Conservation (phyloP, 2,888 invertebrate genomes). For the Eristalis tenax region DNA sequence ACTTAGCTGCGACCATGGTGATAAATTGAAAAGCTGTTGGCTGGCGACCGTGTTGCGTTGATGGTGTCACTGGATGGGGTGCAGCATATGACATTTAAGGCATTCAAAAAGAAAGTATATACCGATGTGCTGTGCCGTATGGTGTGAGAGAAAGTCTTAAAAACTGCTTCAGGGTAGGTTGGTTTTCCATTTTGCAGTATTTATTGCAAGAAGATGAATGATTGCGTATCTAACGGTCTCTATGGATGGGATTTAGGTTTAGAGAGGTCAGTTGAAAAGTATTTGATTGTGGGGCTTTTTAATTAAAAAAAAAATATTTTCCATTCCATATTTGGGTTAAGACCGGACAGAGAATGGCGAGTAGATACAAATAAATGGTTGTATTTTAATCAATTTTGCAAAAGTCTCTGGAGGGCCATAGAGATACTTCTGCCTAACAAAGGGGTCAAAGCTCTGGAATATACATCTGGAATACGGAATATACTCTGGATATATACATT, state of each 20-base stretch:
- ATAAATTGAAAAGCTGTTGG: conserved; percentile 37
- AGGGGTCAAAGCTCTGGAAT: too few species aligned
- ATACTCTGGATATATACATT: too few species aligned
- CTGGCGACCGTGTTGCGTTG: conserved; percentile 13
- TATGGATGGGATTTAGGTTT: not conserved
- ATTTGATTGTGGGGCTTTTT: not conserved
- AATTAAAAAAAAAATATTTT: not conserved
- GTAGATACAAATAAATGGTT: too few species aligned
- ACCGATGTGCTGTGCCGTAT: not conserved
- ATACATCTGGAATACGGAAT: too few species aligned
- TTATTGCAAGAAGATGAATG: conserved; percentile 13
- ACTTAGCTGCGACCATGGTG: conserved; percentile 6
- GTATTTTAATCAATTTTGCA: too few species aligned
- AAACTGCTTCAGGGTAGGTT: conserved; percentile 13
- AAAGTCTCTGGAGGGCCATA: too few species aligned
- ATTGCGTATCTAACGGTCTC: not conserved
- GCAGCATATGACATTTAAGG: conserved; percentile 45
- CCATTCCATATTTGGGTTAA: too few species aligned
- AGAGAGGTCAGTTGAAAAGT: not conserved
- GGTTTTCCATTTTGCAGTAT: conserved; percentile 27
- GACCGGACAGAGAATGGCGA: too few species aligned
- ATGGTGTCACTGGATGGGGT: conserved; percentile 24
- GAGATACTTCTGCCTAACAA: too few species aligned
- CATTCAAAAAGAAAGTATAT: conserved; percentile 48
- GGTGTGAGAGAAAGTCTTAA: conserved; percentile 42